Base-by-base conservation (phyloP, 1,140 invertebrate species). In the Acromyrmex heyeri region DNA sequence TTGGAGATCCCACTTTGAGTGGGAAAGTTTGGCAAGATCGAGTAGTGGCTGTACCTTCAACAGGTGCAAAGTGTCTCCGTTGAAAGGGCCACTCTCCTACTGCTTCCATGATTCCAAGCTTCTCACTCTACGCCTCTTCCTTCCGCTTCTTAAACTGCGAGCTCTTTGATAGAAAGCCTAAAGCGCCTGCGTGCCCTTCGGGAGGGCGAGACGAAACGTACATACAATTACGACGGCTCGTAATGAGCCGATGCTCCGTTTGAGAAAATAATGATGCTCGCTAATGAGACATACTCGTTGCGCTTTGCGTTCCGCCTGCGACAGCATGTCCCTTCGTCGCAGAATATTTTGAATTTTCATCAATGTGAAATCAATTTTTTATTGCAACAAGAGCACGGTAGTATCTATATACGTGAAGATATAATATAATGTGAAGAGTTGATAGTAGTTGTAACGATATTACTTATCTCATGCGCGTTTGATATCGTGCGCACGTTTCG, bases 51-150 rank as follows among this genome's bases (percentile, higher is more conserved):
- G 73, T 78, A 90, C 88, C 88, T 91, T 91, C 91, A 91, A 91
- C 91, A 91, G 91, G 90, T 91, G 90, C 83, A 91, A 91, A 91
- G 90, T 91, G 87, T 86, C 88, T 88, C 61, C 83, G 89, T 77
- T 89, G 76, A 91, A 91, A 91, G 86, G 75, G 76, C 86, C 81
- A 87, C 81, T 91, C 89, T 77, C 81, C 75, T 61, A 64, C 78
- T 34, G 62, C 62, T 27, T 67, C 69, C 44, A 59, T 73, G 27
- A 30, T 44, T 83, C 48, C 53, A 57, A 38, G 72, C 59, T 2
- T 72, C 53, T 83, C 73, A 38, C 48, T 38, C 61, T 38, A 73
- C 57, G 76, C 61, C 88, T 89, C 89, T 87, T 90, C 85, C 72
- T 90, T 85, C 85, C 88, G 88, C 86, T 90, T 90, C 86, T 89